Conservation (phyloP, 2,797 vertebrate species). For the Gila robusta region DNA sequence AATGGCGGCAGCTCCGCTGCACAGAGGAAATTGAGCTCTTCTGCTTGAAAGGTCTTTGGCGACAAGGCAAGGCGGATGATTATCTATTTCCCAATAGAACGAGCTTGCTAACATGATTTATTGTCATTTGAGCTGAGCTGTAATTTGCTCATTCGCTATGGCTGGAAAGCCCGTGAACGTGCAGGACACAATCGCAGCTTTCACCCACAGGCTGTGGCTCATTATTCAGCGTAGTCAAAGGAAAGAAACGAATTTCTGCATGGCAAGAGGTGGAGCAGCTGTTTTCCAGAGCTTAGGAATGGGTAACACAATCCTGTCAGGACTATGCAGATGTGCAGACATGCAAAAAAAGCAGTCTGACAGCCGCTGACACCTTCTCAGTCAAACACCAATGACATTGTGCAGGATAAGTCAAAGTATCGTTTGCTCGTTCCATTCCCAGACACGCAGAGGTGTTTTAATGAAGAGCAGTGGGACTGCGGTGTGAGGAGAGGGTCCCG, state of each 20-base stretch:
- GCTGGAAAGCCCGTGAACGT: slow-evolving; percentile 50
- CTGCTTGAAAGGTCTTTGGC: slow-evolving; percentile 25
- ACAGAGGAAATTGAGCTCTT: slow-evolving; percentile 34
- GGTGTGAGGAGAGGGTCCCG: slow-evolving; percentile 44
- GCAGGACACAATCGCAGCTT: slow-evolving; percentile 22
- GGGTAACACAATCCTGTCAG: slow-evolving; percentile 76
- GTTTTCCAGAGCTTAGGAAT: slow-evolving; percentile 63
- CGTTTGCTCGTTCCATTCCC: slow-evolving; percentile 61
- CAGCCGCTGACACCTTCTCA: slow-evolving; percentile 56
- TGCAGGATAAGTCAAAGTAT: slow-evolving; percentile 63
- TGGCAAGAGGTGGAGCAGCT: slow-evolving; percentile 42
- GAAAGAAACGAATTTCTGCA: slow-evolving; percentile 14
- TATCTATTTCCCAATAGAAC: slow-evolving; percentile 48
- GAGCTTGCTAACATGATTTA: slow-evolving; percentile 54
- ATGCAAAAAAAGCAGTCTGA: slow-evolving; percentile 15
- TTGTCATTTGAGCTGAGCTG: slow-evolving; percentile 51
- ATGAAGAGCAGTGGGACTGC: slow-evolving; percentile 70
- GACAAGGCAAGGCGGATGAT: slow-evolving; percentile 58
- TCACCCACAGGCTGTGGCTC: slow-evolving; percentile 53
- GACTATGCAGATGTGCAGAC: slow-evolving; percentile 64
- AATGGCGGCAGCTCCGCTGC: background rate
- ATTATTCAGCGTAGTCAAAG: slow-evolving; percentile 45
- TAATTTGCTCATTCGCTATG: slow-evolving; percentile 65
- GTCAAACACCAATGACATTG: slow-evolving; percentile 62
- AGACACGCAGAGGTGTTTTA: slow-evolving; percentile 71